Percentiles rank a stretch among this genome's conserved stretches.
Conservation (phyloP, 1,140 invertebrate species). For the Cherax quadricarinatus region DNA sequence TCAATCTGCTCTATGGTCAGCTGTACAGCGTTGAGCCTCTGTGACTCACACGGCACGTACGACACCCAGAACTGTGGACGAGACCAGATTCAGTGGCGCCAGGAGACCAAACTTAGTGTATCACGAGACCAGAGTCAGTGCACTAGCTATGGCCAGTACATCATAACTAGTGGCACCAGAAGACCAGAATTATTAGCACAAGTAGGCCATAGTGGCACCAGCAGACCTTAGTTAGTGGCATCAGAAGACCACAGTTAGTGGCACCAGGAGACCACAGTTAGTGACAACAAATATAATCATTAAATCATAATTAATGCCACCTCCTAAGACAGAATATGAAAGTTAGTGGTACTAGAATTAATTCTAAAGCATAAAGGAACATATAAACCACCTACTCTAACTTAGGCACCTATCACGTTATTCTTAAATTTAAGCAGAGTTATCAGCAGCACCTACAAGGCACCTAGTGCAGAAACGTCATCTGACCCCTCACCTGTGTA, state of each 20-base stretch:
- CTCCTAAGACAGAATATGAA: background rate
- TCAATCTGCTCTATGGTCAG: constrained; percentile 53
- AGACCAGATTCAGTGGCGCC: background rate
- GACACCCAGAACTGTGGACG: constrained; percentile 41
- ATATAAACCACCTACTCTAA: constrained; percentile 79
- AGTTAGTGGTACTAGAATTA: background rate
- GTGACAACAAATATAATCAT: too few species aligned
- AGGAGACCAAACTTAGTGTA: background rate
- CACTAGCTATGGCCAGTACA: background rate
- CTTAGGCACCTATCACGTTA: constrained; percentile 76
- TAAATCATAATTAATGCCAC: too few species aligned
- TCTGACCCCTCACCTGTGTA: background rate
- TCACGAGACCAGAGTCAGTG: background rate
- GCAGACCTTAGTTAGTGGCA: too few species aligned
- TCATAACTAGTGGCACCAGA: background rate
- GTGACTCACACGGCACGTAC: constrained; percentile 45
- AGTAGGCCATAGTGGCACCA: background rate
- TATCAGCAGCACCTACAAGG: constrained; percentile 73
- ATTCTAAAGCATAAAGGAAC: background rate
- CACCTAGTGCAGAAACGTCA: too few species aligned
- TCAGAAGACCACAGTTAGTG: too few species aligned
- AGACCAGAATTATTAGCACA: background rate
- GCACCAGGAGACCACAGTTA: too few species aligned
- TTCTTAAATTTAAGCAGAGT: constrained; percentile 82
- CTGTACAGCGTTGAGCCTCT: constrained; percentile 42